These are phyloP conservation scores for Quiscalus mexicanus DNA, from an alignment of 2,113 vertebrate species.

Conservation along the genomic window DNA sequence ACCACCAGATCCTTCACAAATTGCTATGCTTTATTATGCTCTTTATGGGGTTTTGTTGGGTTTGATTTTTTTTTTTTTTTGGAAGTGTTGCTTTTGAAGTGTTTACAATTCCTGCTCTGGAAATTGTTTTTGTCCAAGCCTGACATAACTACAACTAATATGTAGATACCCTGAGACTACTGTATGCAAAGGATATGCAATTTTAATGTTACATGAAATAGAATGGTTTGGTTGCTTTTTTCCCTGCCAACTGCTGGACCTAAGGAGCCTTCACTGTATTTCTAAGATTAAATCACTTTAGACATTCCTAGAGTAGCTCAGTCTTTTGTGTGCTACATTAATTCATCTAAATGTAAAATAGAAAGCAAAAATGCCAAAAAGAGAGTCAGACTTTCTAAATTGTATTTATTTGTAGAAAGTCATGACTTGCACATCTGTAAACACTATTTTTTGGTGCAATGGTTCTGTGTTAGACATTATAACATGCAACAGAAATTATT, in stretches of 20 bases:
- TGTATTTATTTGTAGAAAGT: background rate
- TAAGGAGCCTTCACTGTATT: background rate
- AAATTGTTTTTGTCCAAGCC: background rate
- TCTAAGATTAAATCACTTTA: background rate
- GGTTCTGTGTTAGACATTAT: background rate
- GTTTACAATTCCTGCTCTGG: background rate
- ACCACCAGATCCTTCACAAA: background rate
- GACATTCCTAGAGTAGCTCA: background rate
- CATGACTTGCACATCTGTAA: background rate
- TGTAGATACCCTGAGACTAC: background rate
- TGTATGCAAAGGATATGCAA: background rate
- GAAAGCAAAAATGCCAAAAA: background rate
- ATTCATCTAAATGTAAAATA: background rate
- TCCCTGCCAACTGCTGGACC: background rate
- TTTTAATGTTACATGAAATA: background rate
- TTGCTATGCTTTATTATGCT: background rate
- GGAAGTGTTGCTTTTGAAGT: background rate
- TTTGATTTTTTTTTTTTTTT: background rate
- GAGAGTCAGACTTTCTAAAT: background rate
- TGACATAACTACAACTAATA: background rate
- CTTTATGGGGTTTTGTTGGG: background rate
- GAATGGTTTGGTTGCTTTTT: background rate
- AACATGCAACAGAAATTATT: background rate
- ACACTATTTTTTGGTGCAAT: background rate
- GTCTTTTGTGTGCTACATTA: background rate